Evolutionary conservation across 2,113 vertebrate species (phyloP), one percentile per base, ranked within the genome.

Genomic region (Chrysochloris asiatica): DNA sequence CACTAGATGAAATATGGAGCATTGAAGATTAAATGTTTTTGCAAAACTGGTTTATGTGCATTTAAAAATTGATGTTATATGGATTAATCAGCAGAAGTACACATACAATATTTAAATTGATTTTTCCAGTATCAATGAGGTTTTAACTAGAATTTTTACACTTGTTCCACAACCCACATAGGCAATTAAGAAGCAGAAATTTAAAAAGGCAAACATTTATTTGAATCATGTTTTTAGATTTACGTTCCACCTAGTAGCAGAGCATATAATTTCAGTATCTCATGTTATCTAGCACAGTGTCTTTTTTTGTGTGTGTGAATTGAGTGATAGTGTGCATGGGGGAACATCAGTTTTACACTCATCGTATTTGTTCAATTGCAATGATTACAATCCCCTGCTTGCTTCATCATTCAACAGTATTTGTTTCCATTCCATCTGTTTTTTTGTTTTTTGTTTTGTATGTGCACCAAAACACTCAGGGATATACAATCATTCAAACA

Each of bases 51-150:
- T 75, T 72, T 90, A 72, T 47, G 19, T 61, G 13, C 24, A 81
- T 61, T 89, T 81, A 77, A 86, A 83, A 65, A 93, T 83, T 83
- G 86, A 59, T 77, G 47, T 77, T 52, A 77, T 8, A 61, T 52
- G 59, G 92, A 71, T 80, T 90, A 90, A 73, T 84, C 17, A 92
- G 28, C 6, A 81, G 48, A 84, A 81, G 22, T 33, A 93, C 86
- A 91, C 52, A 71, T 88, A 89, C 0, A 79, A 30, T 22, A 82
- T 79, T 14, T 71, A 65, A 54, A 86, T 83, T 85, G 56, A 94
- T 65, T 91, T 86, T n/a, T 38, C 11, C 33, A n/a, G 2, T 28
- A 45, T 0, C 17, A 30, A 24, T 45, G 38, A 71, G 45, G 6
- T 54, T 85, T 75, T 65, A 91, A 19, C n/a, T 30, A 65, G 73